These are phyloP conservation scores for Eugnorisma glareosa DNA, from an alignment of 2,888 invertebrate genomes.

Conservation along the genomic window DNA sequence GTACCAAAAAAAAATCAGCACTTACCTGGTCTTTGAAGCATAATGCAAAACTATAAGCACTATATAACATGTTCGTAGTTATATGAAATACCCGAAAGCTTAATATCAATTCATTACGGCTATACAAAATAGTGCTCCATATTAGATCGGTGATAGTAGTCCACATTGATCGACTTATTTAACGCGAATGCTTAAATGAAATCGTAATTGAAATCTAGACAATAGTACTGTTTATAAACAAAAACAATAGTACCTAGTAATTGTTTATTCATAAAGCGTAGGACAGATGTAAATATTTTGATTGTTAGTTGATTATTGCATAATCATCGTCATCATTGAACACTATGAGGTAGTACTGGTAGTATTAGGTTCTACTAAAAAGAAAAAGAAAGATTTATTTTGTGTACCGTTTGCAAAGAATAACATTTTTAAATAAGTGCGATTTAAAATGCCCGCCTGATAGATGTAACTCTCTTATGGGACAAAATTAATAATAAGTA, in stretches of 20 bases:
- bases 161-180: slow-evolving; percentile 45
- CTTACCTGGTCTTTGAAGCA: slow-evolving; percentile 51
- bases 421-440: neutral
- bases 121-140: slow-evolving; percentile 11
- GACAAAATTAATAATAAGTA: neutral
- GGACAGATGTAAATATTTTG: slow-evolving; percentile 15
- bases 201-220: slow-evolving; percentile 2
- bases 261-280: slow-evolving; percentile 10
- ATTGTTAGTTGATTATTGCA: neutral
- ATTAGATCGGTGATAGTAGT: slow-evolving; percentile 21
- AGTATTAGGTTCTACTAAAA: neutral
- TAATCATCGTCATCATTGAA: neutral
- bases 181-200: slow-evolving; percentile 18
- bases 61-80: slow-evolving; percentile 46
- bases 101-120: slow-evolving; percentile 49
- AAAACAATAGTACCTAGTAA: neutral
- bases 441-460: neutral
- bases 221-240: slow-evolving; percentile 33
- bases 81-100: slow-evolving; percentile 27
- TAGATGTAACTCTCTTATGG: neutral
- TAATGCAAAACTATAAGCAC: slow-evolving; percentile 21
- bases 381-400: neutral
- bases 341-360: neutral
- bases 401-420: neutral
- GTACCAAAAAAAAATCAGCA: neutral